Evolutionary conservation across 2,797 vertebrate genomes (phyloP), one percentile per base, ranked within the genome.

Genomic region (Phrynocephalus forsythii): DNA sequence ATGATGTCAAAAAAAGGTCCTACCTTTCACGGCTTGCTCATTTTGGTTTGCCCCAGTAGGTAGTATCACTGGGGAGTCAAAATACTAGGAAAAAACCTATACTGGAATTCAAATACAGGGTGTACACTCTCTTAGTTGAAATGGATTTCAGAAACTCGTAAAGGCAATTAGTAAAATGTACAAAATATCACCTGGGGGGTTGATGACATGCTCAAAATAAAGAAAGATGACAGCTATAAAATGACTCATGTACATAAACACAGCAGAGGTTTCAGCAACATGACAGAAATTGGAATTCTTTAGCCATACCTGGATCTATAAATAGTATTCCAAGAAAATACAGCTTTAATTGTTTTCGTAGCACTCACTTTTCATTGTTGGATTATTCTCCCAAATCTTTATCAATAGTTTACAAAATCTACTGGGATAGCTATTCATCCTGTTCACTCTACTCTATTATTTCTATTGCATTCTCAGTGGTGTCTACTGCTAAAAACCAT

Each of bases 311-410:
- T 44, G 38, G 38, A 44, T 63, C 24, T 26, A 60, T 82, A 75
- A 44, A 28, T 18, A n/a, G n/a, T 26, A 20, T 82, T 87, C 38
- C 69, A 87, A 20, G 56, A 30, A 66, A 68, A 73, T 30, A 66
- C 63, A 75, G 71, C 7, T 66, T 73, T 71, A 30, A 72, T 75
- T 81, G 68, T 72, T 73, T 81, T 66, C 33, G 30, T 56, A 24
- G 28, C 16, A 66, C 82, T 77, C n/a, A 68, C 63, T 52, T 52
- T 60, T 30, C 24, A 18, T 63, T 56, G 73, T 69, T 66, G 44
- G 67, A 78, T 84, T 79, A 50, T 26, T 84, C 38, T 71, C 67
- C 11, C 63, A 81, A 86, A 81, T 85, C 69, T 87, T 77, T 83
- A 38, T 52, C 50, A 5, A 44, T 56, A 33, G 24, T 52, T 72